Evolutionary conservation across 2,888 invertebrate genomes (phyloP).

Genomic region (Nomada ferruginata): DNA sequence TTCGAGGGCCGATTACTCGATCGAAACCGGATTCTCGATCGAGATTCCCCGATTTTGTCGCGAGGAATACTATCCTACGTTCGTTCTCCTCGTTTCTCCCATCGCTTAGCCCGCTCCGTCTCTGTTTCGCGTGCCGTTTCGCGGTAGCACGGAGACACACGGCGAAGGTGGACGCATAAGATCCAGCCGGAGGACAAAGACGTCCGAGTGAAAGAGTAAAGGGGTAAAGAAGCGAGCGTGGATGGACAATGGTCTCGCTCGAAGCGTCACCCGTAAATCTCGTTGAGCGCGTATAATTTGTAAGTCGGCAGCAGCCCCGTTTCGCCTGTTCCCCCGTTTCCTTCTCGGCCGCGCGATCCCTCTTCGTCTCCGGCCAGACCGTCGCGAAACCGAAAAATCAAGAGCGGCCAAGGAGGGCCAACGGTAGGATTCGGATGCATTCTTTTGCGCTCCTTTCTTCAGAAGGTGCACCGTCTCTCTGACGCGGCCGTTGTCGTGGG

Average conservation of each 20-base stretch:
- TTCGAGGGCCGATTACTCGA: slow-evolving; percentile 68
- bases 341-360: slow-evolving; percentile 43
- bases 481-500: background rate
- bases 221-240: slow-evolving; percentile 79
- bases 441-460: slow-evolving; percentile 2
- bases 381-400: slow-evolving; percentile 41
- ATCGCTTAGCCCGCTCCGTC: slow-evolving; percentile 7
- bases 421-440: slow-evolving; percentile 18
- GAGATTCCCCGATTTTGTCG: slow-evolving; percentile 78
- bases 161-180: slow-evolving; percentile 41
- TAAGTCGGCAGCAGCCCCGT: slow-evolving; percentile 81
- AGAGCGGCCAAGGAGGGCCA: slow-evolving; percentile 14
- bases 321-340: slow-evolving; percentile 29
- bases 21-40: slow-evolving; percentile 77
- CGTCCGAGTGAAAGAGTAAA: slow-evolving; percentile 68
- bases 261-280: slow-evolving; percentile 84
- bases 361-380: slow-evolving; percentile 41
- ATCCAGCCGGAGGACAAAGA: slow-evolving; percentile 67
- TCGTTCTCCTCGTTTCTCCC: slow-evolving; percentile 33
- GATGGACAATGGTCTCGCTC: slow-evolving; percentile 84
- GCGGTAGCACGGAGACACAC: slow-evolving; percentile 49
- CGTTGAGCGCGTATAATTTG: slow-evolving; percentile 84
- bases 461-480: background rate
- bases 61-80: slow-evolving; percentile 64
- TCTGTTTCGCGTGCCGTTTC: slow-evolving; percentile 43